Percentiles rank a stretch among this genome's conserved stretches.
Evolutionary conservation across 2,888 invertebrate genomes (phyloP).

Genomic region (Amphimallon solstitiale): DNA sequence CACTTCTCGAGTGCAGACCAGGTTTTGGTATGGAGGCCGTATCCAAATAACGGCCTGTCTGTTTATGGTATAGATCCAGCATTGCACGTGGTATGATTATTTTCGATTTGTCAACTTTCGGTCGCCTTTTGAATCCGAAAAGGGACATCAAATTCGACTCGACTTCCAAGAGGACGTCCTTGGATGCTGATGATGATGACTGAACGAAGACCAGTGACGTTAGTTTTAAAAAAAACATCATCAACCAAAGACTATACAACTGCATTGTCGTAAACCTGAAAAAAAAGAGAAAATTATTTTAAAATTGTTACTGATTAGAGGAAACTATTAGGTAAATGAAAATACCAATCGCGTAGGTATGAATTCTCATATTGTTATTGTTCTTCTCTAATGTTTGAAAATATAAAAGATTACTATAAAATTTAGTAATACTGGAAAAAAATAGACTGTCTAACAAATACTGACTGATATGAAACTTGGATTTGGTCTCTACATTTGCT

Average conservation of each 20-base stretch:
- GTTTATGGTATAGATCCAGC: conserved; percentile 79
- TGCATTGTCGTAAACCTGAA: conserved; percentile 61
- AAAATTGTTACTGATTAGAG: too few relatives aligned
- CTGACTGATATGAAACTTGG: too few relatives aligned
- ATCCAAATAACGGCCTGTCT: conserved; percentile 72
- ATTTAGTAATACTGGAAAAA: too few relatives aligned
- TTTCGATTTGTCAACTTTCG: conserved; percentile 63
- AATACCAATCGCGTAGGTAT: too few relatives aligned
- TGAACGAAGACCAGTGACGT: conserved; percentile 48
- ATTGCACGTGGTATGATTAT: conserved; percentile 81
- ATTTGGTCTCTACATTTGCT: too few relatives aligned
- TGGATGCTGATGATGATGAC: conserved; percentile 53
- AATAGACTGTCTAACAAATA: too few relatives aligned
- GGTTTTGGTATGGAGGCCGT: conserved; percentile 74
- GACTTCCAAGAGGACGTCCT: conserved; percentile 61
- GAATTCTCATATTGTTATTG: too few relatives aligned
- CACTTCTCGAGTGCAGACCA: conserved; percentile 76
- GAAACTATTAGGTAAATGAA: too few relatives aligned
- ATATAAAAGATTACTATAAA: too few relatives aligned
- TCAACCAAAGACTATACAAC: conserved; percentile 57
- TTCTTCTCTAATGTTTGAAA: too few relatives aligned
- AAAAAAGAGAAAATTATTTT: too few relatives aligned
- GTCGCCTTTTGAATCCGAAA: conserved; percentile 70
- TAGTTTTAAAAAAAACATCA: conserved; percentile 50
- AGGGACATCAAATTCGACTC: conserved; percentile 71